Percentiles rank a stretch among this genome's conserved stretches.
phyloP scores from a whole-genome alignment of 2,888 invertebrate genomes.

The Biston betularia region DNA sequence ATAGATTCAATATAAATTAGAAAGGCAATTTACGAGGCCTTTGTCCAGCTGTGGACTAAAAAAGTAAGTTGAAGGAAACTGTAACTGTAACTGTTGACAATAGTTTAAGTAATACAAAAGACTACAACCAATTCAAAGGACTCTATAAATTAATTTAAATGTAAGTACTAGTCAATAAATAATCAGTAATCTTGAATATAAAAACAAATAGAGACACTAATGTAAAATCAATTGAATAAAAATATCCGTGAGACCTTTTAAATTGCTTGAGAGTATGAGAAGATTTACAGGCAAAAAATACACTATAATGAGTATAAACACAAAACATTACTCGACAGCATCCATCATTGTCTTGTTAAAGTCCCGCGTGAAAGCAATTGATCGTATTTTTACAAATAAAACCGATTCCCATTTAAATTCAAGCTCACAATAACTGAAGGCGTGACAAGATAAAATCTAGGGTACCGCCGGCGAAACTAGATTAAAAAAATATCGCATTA shows the following conservation, averaged over 20 bases:
- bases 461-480: slow-evolving; percentile 70
- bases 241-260: not conserved
- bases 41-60: too few species aligned
- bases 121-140: too few species aligned
- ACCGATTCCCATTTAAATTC: slow-evolving; percentile 63
- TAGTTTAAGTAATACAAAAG: too few species aligned
- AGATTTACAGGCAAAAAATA: slow-evolving; percentile 20
- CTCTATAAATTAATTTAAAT: too few species aligned
- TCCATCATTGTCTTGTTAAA: slow-evolving; percentile 67
- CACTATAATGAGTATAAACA: slow-evolving; percentile 23
- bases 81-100: too few species aligned
- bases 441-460: slow-evolving; percentile 83
- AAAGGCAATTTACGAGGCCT: too few species aligned
- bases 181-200: too few species aligned
- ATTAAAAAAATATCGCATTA: slow-evolving; percentile 80
- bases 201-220: too few species aligned
- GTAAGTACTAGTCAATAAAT: too few species aligned
- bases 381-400: slow-evolving; percentile 66
- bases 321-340: slow-evolving; percentile 34
- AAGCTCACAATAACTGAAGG: slow-evolving; percentile 74
- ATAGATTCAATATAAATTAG: too few species aligned
- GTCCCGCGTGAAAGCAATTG: slow-evolving; percentile 66
- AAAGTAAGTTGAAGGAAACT: too few species aligned
- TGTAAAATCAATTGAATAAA: not conserved
- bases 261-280: slow-evolving; percentile 1